These are phyloP conservation scores for Ophion ellenae DNA, from an alignment of 2,888 invertebrate species.

Conservation along the genomic window DNA sequence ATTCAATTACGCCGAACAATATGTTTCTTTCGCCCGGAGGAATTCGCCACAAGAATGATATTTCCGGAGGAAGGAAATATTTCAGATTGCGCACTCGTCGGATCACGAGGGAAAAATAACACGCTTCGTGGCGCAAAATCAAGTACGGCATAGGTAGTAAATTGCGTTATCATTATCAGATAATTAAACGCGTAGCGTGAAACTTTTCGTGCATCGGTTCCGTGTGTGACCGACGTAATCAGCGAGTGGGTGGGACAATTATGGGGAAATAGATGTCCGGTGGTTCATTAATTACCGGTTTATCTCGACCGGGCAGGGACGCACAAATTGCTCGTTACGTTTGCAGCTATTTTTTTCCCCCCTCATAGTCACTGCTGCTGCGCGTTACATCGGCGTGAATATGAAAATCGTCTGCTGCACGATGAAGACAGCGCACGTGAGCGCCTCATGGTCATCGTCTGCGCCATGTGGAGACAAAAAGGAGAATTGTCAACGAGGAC, in stretches of 20 bases:
- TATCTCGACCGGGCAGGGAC: conserved; percentile 59
- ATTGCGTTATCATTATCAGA: not conserved
- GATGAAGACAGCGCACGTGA: conserved; percentile 31
- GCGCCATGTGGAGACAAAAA: not conserved
- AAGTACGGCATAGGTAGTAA: no score
- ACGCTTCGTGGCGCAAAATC: no score
- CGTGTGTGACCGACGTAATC: conserved; percentile 28
- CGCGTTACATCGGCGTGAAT: conserved; percentile 25
- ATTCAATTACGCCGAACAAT: no score
- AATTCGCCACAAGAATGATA: no score
- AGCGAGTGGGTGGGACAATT: conserved; percentile 59
- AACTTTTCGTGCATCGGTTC: conserved; percentile 41
- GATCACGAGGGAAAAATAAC: no score
- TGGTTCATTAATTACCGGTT: conserved; percentile 70
- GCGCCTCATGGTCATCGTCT: conserved; percentile 25
- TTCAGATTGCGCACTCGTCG: no score
- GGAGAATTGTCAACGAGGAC: not conserved
- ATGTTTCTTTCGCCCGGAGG: no score
- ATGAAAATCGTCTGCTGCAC: conserved; percentile 31
- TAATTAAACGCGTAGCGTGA: conserved; percentile 5
- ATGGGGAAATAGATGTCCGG: conserved; percentile 62
- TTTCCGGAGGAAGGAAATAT: no score
- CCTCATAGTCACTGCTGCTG: conserved; percentile 9
- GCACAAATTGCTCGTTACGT: conserved; percentile 61
- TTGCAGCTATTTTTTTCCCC: conserved; percentile 25